Conservation (phyloP, 2,888 invertebrate species). For the Hydroisotoma schaefferi region DNA sequence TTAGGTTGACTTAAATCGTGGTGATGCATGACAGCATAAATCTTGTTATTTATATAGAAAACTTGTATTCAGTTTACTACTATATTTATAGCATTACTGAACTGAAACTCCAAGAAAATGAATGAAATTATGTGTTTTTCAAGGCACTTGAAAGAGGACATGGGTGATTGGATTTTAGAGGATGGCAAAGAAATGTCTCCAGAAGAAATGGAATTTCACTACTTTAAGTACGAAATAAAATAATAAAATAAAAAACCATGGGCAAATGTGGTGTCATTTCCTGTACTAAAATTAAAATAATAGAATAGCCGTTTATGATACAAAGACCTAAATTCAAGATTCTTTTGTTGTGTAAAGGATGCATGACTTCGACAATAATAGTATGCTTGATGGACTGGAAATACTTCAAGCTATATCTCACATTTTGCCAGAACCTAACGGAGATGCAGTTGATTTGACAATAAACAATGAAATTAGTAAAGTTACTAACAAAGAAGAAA, state of each 20-base stretch:
- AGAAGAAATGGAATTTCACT: constrained; percentile 80
- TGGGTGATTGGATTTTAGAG: constrained; percentile 62
- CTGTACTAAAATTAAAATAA: too few relatives aligned
- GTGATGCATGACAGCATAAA: too few relatives aligned
- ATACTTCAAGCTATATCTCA: constrained; percentile 77
- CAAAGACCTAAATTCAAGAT: constrained; percentile 19
- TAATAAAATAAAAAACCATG: constrained; percentile 1
- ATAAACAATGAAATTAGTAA: too few relatives aligned
- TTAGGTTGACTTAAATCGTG: too few relatives aligned
- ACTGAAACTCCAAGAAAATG: not conserved
- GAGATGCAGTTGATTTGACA: constrained; percentile 50
- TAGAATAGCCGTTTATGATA: too few relatives aligned
- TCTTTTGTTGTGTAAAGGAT: constrained; percentile 54
- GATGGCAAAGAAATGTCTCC: constrained; percentile 70
- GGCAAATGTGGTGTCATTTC: not conserved
- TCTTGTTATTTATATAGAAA: too few relatives aligned
- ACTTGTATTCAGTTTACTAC: too few relatives aligned
- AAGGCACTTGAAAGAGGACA: constrained; percentile 77
- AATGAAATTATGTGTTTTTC: not conserved
- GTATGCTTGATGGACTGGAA: constrained; percentile 81
- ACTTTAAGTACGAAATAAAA: constrained; percentile 68
- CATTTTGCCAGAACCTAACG: constrained; percentile 60
- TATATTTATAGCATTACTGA: too few relatives aligned
- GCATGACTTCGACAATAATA: constrained; percentile 87
- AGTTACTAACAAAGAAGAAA: too few relatives aligned